Base-by-base conservation (phyloP, 2,888 invertebrate species). In the Amiota communis region DNA sequence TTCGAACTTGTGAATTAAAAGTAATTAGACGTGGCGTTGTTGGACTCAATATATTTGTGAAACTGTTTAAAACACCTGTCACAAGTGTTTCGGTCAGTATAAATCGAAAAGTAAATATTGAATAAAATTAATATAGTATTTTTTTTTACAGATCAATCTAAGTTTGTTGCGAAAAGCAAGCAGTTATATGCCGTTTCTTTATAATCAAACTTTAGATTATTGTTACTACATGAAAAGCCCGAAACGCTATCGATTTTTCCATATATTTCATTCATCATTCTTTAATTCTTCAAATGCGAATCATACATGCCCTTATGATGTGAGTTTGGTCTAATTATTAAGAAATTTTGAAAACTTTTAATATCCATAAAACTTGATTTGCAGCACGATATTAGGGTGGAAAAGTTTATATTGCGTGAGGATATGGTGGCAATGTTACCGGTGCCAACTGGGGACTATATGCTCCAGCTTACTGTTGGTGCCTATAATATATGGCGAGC, bases 331-430 rank as follows among this genome's bases (percentile, higher is more conserved):
- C 1, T n/a, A 57, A 9, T 15, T 2, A 20, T 15, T 57, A 57
- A 15, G 2, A 11, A 3, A 23, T 23, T 23, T 23, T 23, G 23
- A 23, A 23, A 23, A 23, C 36, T 46, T 4, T 13, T 46, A 12
- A 12, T 46, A 63, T n/a, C n/a, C n/a, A 15, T 47, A 70, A 3
- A 15, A 20, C 17, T 12, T 11, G 15, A 53, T 12, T 53, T 53
- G 1, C 1, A 77, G 76, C 76, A 77, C 6, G 76, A 77, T 10
- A 53, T 77, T 0, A 72, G 74, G 15, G 4, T 77, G 13, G 69
- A 77, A 13, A 70, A 76, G 56, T n/a, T 77, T 46, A 74, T 76
- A 20, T 74, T 69, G 17, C 13, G 53, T 0, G 76, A 77, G n/a
- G 63, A 72, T 2, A 74, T 72, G n/a, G 20, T 77, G 8, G 56